Evolutionary conservation across 64 coral and sea anemone genomes (phyloP), one percentile per base, ranked within the genome.

Genomic region (Pocillopora damicornis): DNA sequence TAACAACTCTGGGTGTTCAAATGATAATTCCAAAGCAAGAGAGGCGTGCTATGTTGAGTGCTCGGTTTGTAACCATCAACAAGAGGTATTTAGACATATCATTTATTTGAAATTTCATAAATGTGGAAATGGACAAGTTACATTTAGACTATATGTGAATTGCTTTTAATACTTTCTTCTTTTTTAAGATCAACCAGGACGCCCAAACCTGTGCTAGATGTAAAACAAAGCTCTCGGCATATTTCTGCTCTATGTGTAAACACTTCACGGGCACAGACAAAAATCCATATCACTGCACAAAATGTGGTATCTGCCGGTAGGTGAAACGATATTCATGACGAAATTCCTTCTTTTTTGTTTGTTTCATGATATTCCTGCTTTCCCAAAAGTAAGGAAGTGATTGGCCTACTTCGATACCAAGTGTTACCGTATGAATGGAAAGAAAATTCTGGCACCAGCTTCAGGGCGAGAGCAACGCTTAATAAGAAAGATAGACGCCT

Each of bases 251-350:
- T 23, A 23, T 71, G 9, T 71, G 67, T 4, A 71, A 71, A 71
- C 67, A 71, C 67, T 71, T 71, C 67, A 71, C 67, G 11, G 20
- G 67, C 25, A 23, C 22, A 71, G 67, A 71, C 25, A 71, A 71
- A 71, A 11, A 71, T 71, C 67, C 67, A 10, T 93, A 89, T 35
- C 90, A 92, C 35, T 92, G 90, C 15, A 13, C 58, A 6, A 79
- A 79, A 22, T 92, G 90, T 38, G 90, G 90, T 1, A 92, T 92
- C 60, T 92, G 90, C 25, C 82, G 90, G 67, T 71, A 71, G 11
- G 56, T 71, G n/a, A 67, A 23, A 71, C 22, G 25, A 7, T 23
- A 18, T 22, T 7, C 7, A 4, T 51, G 42, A 51, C 42, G 42
- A 4, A 51, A 51, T 51, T 51, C 42, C 42, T 2, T 51, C 3